A percentile compares a stretch with the other conserved stretches of the same genome.
These are phyloP conservation scores for Pteruthius melanotis DNA, from an alignment of 2,113 vertebrate genomes.

Conservation along the genomic window DNA sequence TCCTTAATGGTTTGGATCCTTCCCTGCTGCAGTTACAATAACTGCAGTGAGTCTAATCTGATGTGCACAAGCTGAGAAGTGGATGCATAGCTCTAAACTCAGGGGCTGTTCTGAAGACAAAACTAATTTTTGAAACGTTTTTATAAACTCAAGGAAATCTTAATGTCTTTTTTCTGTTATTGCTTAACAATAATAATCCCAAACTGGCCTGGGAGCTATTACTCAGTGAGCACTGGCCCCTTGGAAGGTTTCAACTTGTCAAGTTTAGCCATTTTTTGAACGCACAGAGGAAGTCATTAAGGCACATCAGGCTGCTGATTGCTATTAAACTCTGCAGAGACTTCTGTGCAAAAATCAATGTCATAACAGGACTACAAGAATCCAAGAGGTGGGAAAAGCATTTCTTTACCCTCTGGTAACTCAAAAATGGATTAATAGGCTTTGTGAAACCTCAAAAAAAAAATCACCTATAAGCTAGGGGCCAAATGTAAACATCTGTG, in stretches of 20 bases:
- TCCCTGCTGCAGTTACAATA: not conserved
- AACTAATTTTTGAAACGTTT: constrained; percentile 19
- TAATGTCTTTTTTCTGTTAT: constrained; percentile 21
- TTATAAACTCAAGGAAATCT: constrained; percentile 26
- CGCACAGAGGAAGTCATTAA: constrained; percentile 57
- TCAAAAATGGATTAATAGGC: constrained; percentile 25
- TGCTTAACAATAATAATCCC: constrained; percentile 42
- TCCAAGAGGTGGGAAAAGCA: not conserved
- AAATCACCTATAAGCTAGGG: not conserved
- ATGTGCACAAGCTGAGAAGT: not conserved
- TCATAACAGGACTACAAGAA: constrained; percentile 29
- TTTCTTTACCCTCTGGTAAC: constrained; percentile 36
- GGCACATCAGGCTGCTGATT: constrained; percentile 59
- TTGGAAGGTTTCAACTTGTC: constrained; percentile 52
- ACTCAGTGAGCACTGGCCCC: constrained; percentile 33
- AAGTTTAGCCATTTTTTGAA: constrained; percentile 52
- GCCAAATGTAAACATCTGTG: not conserved
- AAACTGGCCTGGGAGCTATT: constrained; percentile 41
- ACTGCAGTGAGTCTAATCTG: not conserved
- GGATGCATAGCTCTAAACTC: not conserved
- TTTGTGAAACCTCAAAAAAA: not conserved
- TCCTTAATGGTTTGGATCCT: not conserved
- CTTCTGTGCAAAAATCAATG: constrained; percentile 55
- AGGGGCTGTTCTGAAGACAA: not conserved
- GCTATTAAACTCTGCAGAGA: constrained; percentile 55